phyloP scores from a whole-genome alignment of 2,888 invertebrate species.

The Hybos culiciformis region DNA sequence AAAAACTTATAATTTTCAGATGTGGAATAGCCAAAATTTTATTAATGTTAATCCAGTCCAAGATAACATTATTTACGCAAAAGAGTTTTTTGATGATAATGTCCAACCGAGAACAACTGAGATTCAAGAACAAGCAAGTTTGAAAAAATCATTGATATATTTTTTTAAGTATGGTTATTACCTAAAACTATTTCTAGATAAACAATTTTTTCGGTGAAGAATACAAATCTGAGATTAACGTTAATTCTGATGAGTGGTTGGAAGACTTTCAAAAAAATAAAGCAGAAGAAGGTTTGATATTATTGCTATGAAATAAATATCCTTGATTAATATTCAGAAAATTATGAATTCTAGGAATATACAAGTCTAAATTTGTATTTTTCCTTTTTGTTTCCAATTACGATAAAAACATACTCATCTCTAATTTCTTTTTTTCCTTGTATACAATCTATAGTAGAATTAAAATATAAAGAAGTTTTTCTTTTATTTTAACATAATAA shows the following conservation, averaged over 20 bases:
- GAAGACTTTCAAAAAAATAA: constrained; percentile 43
- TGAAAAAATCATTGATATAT: too few relatives aligned
- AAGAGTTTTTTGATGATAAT: constrained; percentile 29
- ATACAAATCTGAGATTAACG: background rate
- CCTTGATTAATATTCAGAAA: too few relatives aligned
- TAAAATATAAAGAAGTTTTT: background rate
- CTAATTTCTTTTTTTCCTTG: too few relatives aligned
- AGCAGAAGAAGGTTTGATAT: constrained; percentile 39
- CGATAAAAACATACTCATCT: too few relatives aligned
- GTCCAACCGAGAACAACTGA: constrained; percentile 14
- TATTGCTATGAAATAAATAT: too few relatives aligned
- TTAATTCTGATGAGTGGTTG: constrained; percentile 25
- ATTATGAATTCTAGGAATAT: background rate
- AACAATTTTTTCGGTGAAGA: background rate
- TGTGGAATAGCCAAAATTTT: constrained; percentile 19
- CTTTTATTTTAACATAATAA: background rate
- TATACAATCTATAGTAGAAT: too few relatives aligned
- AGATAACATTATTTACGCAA: constrained; percentile 22
- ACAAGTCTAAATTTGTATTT: background rate
- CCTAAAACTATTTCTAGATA: background rate
- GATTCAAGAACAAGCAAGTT: constrained; percentile 12
- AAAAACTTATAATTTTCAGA: constrained; percentile 9
- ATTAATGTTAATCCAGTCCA: constrained; percentile 24
- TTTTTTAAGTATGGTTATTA: background rate
- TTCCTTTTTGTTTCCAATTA: too few relatives aligned